Base-by-base conservation (phyloP, 92 coral and sea anemone genomes). In the Porites rus region DNA sequence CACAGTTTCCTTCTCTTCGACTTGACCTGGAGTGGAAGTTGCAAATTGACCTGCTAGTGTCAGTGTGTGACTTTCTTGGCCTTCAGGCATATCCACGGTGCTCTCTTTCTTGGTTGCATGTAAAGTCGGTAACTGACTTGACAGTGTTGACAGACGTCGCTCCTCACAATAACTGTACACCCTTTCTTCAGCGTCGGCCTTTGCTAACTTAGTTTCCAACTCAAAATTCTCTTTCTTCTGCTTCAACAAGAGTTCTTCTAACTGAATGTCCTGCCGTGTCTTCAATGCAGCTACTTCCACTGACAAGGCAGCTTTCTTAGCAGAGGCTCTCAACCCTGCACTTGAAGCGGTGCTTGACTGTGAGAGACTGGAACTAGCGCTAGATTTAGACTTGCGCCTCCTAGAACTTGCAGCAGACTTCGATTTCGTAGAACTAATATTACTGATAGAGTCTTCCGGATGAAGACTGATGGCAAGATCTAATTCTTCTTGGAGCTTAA, bases 241-340 rank as follows among this genome's bases (percentile, higher is more conserved):
- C 25, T 24, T 24, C 25, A 24, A 24, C 25, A 24, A 24, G 0
- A 24, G 25, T 24, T 24, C 25, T 24, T 24, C 25, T 24, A 24
- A 24, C 25, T 24, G 25, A 24, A 24, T 24, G 25, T 24, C 25
- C 25, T 24, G 25, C 25, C 25, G 25, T 69, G 4, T 80, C 84
- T 53, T 66, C 72, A 80, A 17, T 79, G 84, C 63, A 28, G 84
- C 56, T 19, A 75, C 84, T 80, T 80, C 84, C 52, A 69, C 84
- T 50, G 73, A 22, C 21, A 80, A 80, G 64, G 66, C 84, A 53
- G 75, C 75, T 54, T 80, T 80, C 75, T 80, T 80, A 65, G 84
- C 84, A 43, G 63, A 65, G 69, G 81, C 81, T 59, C 65, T 60
- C 14, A 76, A 52, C 69, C 69, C 54, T 76, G 81, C 81, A 75